Percentiles rank a stretch among this genome's conserved stretches.
phyloP scores from a whole-genome alignment of 1,140 invertebrate species.

The Notospermus geniculatus region DNA sequence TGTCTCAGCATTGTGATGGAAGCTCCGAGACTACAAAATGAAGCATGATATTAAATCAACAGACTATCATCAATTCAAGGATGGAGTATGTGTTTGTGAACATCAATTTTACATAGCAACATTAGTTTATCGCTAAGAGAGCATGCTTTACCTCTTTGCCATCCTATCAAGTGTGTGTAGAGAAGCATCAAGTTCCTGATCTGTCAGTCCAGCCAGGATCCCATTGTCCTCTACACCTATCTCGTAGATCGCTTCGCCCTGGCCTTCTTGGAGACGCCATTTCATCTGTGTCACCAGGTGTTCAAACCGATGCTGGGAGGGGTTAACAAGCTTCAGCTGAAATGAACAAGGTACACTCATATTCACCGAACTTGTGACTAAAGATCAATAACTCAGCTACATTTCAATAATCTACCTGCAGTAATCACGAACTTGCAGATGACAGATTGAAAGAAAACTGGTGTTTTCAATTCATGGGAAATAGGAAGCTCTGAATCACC shows the following conservation, averaged over 20 bases:
- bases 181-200: slow-evolving; percentile 77
- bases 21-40: slow-evolving; percentile 74
- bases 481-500: slow-evolving; percentile 3
- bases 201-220: slow-evolving; percentile 74
- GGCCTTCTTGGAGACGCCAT: slow-evolving; percentile 59
- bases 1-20: slow-evolving; percentile 69
- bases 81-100: neutral
- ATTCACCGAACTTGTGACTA: too few species aligned
- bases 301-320: slow-evolving; percentile 54
- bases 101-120: slow-evolving; percentile 12
- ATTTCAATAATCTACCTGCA: too few species aligned
- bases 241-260: slow-evolving; percentile 93
- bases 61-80: slow-evolving; percentile 8
- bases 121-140: too few species aligned
- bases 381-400: too few species aligned
- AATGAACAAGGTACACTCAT: too few species aligned
- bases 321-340: slow-evolving; percentile 56
- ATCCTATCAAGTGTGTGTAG: slow-evolving; percentile 79
- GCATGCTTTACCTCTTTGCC: slow-evolving; percentile 59
- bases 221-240: slow-evolving; percentile 95
- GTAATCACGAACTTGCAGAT: too few species aligned
- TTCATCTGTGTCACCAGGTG: slow-evolving; percentile 62
- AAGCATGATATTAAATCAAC: too few species aligned
- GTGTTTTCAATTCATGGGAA: too few species aligned
- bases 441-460: too few species aligned